Evolutionary conservation across 1,140 invertebrate species (phyloP), one percentile per base, ranked within the genome.

Genomic region (Brachionus calyciflorus): DNA sequence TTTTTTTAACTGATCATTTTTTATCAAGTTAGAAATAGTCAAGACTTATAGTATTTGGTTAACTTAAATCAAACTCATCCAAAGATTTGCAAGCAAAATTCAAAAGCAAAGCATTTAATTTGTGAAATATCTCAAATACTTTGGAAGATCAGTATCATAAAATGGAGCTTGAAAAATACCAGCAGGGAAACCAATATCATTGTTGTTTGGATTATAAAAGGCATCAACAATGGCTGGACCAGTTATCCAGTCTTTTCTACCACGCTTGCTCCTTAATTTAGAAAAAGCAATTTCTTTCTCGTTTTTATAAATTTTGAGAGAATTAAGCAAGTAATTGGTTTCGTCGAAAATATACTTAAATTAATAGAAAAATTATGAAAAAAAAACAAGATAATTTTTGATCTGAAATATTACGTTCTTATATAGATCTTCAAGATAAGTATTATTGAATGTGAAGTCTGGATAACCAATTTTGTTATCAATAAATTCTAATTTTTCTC

Each of bases 151-250:
- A 10, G 33, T 28, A 40, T 87, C 84, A n/a, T 76, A 78, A 37
- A 77, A 75, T 49, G 28, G 51, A 2, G 44, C 24, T 28, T 76
- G 51, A 30, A 68, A 21, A 40, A 78, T 57, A 65, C 49, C 69
- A 14, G 69, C 68, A 17, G 77, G 77, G 37, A 78, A 85, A 89
- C 89, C 88, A 69, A 90, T 89, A 51, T 87, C 86, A 80, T 90
- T 90, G 60, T 88, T 85, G 55, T 87, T 87, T 2, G 87, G 84
- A 80, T 88, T 87, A 81, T 90, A 90, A 82, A 88, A 90, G 7
- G 88, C 87, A 79, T 88, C 89, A 1, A 84, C 83, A 30, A 88
- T 85, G 10, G 83, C 84, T 9, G 86, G 86, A 28, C 82, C 82
- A 14, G 82, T 84, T 37, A 85, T 81, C 87, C 87, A 88, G 77